Conservation (phyloP, 2,888 invertebrate genomes). For the Campoplex nolae region DNA sequence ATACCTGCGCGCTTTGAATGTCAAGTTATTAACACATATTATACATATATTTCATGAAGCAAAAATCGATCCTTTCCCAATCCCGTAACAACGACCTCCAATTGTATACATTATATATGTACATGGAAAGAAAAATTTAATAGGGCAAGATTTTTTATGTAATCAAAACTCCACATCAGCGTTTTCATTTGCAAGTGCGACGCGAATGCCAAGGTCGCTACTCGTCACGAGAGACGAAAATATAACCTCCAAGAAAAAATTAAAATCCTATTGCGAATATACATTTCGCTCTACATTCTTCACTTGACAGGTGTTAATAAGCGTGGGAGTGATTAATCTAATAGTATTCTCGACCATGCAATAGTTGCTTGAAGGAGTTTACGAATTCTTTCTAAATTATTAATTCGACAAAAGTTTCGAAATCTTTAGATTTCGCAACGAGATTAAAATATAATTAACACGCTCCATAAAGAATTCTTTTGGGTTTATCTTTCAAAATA, state of each 20-base stretch:
- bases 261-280: neutral
- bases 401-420: neutral
- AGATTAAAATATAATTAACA: neutral
- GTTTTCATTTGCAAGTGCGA: neutral
- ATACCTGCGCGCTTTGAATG: neutral
- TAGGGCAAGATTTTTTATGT: slow-evolving; percentile 41
- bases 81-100: neutral
- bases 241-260: slow-evolving; percentile 41
- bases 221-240: slow-evolving; percentile 22
- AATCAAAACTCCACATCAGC: slow-evolving; percentile 12
- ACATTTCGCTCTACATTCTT: neutral
- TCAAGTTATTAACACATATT: too few relatives aligned
- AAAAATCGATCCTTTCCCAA: slow-evolving; percentile 6
- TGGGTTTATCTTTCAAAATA: neutral
- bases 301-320: neutral
- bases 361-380: neutral
- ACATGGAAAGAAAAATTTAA: neutral
- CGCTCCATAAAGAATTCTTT: neutral
- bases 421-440: neutral
- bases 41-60: neutral
- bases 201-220: slow-evolving; percentile 33
- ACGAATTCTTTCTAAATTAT: neutral
- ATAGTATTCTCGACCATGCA: neutral
- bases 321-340: slow-evolving; percentile 13
- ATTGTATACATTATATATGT: neutral